Percentiles rank a stretch among this genome's conserved stretches.
Conservation (phyloP, 2,888 invertebrate genomes). For the Boloria euphrosyne region DNA sequence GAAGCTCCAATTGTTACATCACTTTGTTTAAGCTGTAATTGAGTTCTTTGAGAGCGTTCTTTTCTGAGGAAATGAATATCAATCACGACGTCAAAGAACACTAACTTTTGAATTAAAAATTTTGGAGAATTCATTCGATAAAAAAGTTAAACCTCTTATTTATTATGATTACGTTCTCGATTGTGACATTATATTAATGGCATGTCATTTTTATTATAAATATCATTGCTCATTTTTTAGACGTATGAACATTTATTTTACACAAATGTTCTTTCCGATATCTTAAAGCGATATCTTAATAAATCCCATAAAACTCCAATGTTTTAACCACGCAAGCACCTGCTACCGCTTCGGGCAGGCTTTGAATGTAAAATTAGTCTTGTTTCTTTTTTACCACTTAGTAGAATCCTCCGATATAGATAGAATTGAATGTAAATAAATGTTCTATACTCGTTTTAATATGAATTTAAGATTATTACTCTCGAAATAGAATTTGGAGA, state of each 20-base stretch:
- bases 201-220: conserved; percentile 12
- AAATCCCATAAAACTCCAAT: conserved; percentile 80
- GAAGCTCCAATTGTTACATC: conserved; percentile 69
- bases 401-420: conserved; percentile 68
- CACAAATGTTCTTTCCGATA: conserved; percentile 55
- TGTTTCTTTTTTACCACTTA: conserved; percentile 82
- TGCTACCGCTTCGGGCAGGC: conserved; percentile 70
- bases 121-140: conserved; percentile 35
- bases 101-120: conserved; percentile 54
- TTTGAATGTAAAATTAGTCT: conserved; percentile 80
- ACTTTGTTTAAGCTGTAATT: conserved; percentile 79
- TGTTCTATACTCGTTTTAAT: conserved; percentile 57
- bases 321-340: conserved; percentile 77
- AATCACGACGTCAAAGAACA: conserved; percentile 49
- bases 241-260: conserved; percentile 1
- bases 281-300: conserved; percentile 74
- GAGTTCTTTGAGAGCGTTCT: conserved; percentile 72
- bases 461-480: conserved; percentile 38
- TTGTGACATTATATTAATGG: conserved; percentile 1
- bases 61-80: conserved; percentile 75
- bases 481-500: conserved; percentile 31
- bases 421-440: conserved; percentile 72
- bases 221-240: background rate
- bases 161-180: conserved; percentile 9
- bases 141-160: conserved; percentile 9